phyloP scores from a whole-genome alignment of 2,797 vertebrate genomes.

The Myotis vivesi region DNA sequence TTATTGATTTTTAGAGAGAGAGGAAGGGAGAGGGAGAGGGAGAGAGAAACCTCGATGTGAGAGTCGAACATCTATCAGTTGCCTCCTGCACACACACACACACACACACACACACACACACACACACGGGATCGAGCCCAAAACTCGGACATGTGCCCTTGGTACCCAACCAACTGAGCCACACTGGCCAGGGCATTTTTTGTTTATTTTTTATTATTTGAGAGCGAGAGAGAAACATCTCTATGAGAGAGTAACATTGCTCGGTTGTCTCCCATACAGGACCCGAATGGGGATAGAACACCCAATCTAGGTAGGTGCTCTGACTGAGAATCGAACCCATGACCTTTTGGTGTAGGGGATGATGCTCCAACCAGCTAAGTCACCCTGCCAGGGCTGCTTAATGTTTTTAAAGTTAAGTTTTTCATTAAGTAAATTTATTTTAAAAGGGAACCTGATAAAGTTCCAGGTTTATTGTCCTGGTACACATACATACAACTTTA shows the following conservation, averaged over 20 bases:
- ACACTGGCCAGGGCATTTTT: neutral
- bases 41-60: too few species aligned
- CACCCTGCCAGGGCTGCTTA: neutral
- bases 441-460: neutral
- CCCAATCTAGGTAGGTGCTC: neutral
- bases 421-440: neutral
- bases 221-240: neutral
- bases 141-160: too few species aligned
- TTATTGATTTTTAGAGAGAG: too few species aligned
- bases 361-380: neutral
- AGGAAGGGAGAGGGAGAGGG: too few species aligned
- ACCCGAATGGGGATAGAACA: neutral
- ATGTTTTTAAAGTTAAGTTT: neutral
- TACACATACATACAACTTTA: neutral
- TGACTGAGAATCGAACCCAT: neutral
- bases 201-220: neutral
- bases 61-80: too few species aligned
- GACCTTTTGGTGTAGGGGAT: neutral
- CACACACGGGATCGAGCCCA: too few species aligned
- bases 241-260: neutral
- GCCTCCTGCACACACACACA: too few species aligned
- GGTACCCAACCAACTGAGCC: too few species aligned
- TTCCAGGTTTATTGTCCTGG: neutral
- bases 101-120: too few species aligned
- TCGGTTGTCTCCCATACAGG: neutral